Percentiles rank a stretch among this genome's conserved stretches.
Evolutionary conservation across 2,113 vertebrate genomes (phyloP).

Genomic region (Etheostoma spectabile): DNA sequence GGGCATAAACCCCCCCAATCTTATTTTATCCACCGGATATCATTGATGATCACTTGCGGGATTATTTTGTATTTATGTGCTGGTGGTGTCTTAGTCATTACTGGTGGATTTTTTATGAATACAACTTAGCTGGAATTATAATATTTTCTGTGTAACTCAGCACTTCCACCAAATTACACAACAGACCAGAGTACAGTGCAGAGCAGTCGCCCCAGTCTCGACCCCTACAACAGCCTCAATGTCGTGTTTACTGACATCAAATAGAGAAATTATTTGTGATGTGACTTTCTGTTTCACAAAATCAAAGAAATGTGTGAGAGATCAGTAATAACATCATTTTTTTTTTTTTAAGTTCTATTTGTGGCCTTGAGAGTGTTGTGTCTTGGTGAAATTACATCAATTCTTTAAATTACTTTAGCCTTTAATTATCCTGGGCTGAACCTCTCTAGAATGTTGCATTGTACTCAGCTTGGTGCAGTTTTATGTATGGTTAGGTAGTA

Average conservation of each 20-base stretch:
- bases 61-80: neutral
- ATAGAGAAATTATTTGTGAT: neutral
- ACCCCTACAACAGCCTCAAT: neutral
- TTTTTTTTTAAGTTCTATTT: neutral
- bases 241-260: slow-evolving; percentile 2
- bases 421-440: neutral
- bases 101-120: neutral
- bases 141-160: neutral
- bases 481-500: neutral
- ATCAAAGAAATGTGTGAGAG: neutral
- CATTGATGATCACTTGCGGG: neutral
- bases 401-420: slow-evolving; percentile 7
- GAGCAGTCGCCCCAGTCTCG: neutral
- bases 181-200: neutral
- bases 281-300: neutral
- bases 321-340: neutral
- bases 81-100: neutral
- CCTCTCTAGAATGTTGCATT: neutral
- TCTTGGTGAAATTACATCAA: neutral
- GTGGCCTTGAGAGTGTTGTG: neutral
- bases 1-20: slow-evolving; percentile 35
- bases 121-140: neutral
- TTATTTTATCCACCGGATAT: slow-evolving; percentile 14
- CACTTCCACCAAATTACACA: neutral
- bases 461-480: neutral